phyloP scores from a whole-genome alignment of 2,113 vertebrate genomes.

The Eubucco bourcierii region DNA sequence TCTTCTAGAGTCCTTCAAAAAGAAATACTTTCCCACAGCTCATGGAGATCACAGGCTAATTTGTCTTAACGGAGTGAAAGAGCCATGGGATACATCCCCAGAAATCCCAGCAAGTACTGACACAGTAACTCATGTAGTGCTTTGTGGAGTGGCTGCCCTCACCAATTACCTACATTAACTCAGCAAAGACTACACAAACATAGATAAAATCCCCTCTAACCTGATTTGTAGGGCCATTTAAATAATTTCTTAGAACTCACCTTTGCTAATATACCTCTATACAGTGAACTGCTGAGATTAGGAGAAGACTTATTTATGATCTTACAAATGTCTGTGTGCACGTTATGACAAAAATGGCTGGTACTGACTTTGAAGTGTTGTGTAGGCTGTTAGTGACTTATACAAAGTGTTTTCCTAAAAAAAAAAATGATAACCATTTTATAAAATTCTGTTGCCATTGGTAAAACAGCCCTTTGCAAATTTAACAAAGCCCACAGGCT shows the following conservation, averaged over 20 bases:
- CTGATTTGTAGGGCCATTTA: neutral
- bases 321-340: neutral
- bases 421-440: neutral
- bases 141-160: neutral
- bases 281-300: neutral
- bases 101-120: slow-evolving; percentile 40
- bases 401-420: neutral
- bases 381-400: neutral
- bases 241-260: neutral
- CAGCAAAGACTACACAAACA: neutral
- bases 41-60: neutral
- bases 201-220: slow-evolving; percentile 2
- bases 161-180: slow-evolving; percentile 13
- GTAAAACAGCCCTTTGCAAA: neutral
- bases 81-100: neutral
- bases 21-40: slow-evolving; percentile 14
- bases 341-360: neutral
- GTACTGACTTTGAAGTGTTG: neutral
- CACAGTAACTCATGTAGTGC: rapidly evolving
- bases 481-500: neutral
- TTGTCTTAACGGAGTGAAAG: slow-evolving; percentile 14
- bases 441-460: neutral
- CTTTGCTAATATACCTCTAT: neutral
- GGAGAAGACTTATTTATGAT: neutral
- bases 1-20: neutral